These are phyloP conservation scores for Melanotaenia pygmaea DNA, from an alignment of 2,797 vertebrate species.

Conservation along the genomic window DNA sequence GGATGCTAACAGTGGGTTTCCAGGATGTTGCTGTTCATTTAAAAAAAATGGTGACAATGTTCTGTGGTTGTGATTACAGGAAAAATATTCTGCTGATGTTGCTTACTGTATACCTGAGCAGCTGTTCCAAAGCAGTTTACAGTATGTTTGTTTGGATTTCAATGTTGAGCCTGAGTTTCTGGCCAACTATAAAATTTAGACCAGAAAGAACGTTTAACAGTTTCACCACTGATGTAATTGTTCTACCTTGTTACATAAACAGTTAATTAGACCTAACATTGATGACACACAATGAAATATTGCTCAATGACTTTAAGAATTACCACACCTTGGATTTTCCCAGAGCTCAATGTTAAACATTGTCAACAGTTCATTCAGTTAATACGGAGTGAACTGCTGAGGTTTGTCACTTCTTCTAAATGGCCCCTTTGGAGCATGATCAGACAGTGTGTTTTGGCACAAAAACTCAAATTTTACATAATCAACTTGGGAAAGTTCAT, in stretches of 20 bases:
- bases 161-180: neutral
- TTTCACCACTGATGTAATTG: neutral
- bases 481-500: constrained; percentile 43
- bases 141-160: neutral
- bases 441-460: constrained; percentile 18
- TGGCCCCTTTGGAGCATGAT: constrained; percentile 16
- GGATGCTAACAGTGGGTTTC: constrained; percentile 38
- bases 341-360: constrained; percentile 14
- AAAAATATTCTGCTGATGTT: constrained; percentile 25
- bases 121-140: neutral
- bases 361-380: neutral
- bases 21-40: constrained; percentile 24
- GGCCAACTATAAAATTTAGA: neutral
- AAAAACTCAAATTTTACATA: constrained; percentile 20
- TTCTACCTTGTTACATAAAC: neutral
- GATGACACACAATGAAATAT: constrained; percentile 1
- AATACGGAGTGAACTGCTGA: no score
- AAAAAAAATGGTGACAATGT: constrained; percentile 22
- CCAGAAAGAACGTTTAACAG: neutral
- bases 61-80: constrained; percentile 26
- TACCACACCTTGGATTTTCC: neutral
- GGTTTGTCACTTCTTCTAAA: neutral
- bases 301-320: neutral
- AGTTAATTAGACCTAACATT: neutral
- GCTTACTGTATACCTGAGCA: constrained; percentile 6